Evolutionary conservation across 2,888 invertebrate species (phyloP), one percentile per base, ranked within the genome.

Genomic region (Hirtodrosophila cameraria): DNA sequence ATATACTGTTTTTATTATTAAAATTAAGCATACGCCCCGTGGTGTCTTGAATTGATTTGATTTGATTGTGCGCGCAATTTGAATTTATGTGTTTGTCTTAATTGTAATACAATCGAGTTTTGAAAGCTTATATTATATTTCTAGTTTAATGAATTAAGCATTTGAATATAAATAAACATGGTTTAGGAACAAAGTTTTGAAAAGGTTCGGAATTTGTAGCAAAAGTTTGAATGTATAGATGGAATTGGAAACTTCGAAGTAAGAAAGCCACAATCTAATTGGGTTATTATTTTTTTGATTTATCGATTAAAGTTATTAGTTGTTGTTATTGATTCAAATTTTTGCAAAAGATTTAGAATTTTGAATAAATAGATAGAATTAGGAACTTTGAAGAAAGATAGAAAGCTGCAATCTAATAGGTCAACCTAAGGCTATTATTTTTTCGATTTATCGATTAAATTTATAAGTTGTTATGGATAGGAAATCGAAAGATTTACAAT

Each of bases 11-110:
- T 60, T 16, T 35, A 43, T 33, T 55, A 62, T 59, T 62, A 65
- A 73, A 62, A 81, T 83, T 55, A 64, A 69, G 71, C 50, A 87
- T 86, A 87, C 86, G 83, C 87, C 86, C 84, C 67, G 62, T 77
- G 62, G 74, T 31, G 74, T 67, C 82, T 71, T 63, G 69, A 82
- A 82, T 85, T 78, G 65, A 86, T 86, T 86, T 78, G 65, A 68
- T 60, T 57, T 59, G 78, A 58, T 73, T 80, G 62, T 42, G 60
- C 20, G 41, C 46, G 49, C 18, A 11, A 33, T 18, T 1, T n/a
- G 43, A 35, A 31, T 48, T 23, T 13, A 30, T 33, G 41, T 49
- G 31, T 63, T 54, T 53, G n/a, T 33, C 27, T 62, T 72, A 64
- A 69, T 77, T 74, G 45, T 61, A 67, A 62, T 65, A 58, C 62